Evolutionary conservation across 2,797 vertebrate genomes (phyloP).

Genomic region (Podargus strigoides): DNA sequence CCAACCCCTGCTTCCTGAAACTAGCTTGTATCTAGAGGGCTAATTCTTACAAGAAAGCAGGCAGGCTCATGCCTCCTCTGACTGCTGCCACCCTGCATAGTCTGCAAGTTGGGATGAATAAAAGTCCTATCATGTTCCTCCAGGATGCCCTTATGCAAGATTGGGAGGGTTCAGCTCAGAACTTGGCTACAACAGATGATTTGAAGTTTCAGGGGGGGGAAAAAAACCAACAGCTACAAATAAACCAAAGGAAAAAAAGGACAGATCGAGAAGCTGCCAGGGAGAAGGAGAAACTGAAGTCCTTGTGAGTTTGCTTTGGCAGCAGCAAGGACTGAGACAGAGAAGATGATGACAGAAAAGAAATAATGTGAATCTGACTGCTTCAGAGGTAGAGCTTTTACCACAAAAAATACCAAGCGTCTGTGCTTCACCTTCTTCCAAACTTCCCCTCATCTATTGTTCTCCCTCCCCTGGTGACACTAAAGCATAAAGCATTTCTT

Average conservation of each 20-base stretch:
- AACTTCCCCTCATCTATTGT: not conserved
- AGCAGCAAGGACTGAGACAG: not conserved
- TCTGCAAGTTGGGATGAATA: not conserved
- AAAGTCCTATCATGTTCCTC: slow-evolving; percentile 42
- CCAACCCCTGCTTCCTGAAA: slow-evolving; percentile 44
- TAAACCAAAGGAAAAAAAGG: not conserved
- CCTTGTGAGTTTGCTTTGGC: not conserved
- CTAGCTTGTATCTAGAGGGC: slow-evolving; percentile 45
- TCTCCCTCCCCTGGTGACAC: not conserved
- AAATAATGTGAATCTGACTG: not conserved
- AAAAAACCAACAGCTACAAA: not conserved
- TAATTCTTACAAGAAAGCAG: slow-evolving; percentile 41
- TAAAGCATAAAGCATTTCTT: not conserved
- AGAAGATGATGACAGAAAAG: not conserved
- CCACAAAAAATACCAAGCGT: not conserved
- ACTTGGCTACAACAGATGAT: not conserved
- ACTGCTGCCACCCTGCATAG: slow-evolving; percentile 18
- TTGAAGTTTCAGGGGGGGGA: slow-evolving; percentile 5
- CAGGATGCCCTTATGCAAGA: slow-evolving; percentile 34
- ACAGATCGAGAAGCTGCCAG: not conserved
- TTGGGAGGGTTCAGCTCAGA: not conserved
- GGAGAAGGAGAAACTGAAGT: not conserved
- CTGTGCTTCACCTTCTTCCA: not conserved
- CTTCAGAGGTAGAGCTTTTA: not conserved
- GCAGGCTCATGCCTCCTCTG: slow-evolving; percentile 46